Conservation (phyloP, 1,140 invertebrate species). For the Sarcophaga peregrina region DNA sequence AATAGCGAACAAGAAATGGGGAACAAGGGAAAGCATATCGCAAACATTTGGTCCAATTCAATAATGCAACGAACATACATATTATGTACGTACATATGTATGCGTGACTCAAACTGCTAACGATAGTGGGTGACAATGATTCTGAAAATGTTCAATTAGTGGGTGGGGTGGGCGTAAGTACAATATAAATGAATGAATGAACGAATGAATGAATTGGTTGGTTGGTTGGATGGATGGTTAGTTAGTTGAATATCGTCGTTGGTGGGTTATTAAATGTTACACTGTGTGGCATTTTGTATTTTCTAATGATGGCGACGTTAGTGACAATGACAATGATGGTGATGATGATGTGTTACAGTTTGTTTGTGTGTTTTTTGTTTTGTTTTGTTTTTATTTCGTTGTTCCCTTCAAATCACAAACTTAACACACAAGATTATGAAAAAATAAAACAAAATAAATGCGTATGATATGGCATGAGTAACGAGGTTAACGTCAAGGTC, state of each 20-base stretch:
- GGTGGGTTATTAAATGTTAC: conserved; percentile 38
- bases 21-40: too few relatives aligned
- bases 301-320: not conserved
- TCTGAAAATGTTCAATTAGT: not conserved
- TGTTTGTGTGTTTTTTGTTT: not conserved
- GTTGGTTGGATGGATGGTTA: not conserved
- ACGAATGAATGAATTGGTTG: too few relatives aligned
- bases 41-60: too few relatives aligned
- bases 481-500: conserved; percentile 39
- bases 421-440: not conserved
- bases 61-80: too few relatives aligned
- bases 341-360: conserved; percentile 32
- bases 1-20: not conserved
- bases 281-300: conserved; percentile 19
- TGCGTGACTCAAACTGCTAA: too few relatives aligned
- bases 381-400: not conserved
- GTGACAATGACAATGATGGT: not conserved
- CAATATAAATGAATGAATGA: too few relatives aligned
- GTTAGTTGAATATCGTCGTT: too few relatives aligned
- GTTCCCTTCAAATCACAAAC: conserved; percentile 25
- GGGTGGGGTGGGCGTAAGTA: not conserved
- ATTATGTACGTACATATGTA: too few relatives aligned
- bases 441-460: not conserved
- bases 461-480: not conserved
- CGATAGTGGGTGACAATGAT: too few relatives aligned